Base-by-base conservation (phyloP, 30 jellyfish, hydroid and myxozoan species). In the Turritopsis rubra region DNA sequence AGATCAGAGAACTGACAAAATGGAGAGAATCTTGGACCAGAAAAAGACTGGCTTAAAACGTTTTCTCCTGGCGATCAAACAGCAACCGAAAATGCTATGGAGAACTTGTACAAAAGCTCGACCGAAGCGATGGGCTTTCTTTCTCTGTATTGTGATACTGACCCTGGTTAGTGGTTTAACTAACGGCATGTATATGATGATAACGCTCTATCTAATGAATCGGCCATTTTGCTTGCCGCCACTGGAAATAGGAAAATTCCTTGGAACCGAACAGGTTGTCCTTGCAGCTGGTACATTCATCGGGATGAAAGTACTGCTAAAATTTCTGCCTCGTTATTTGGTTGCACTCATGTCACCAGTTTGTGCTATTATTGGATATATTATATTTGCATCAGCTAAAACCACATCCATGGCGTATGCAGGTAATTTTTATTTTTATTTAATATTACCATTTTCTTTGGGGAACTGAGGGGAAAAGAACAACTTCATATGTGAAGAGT, bases 191-290 rank as follows among this genome's bases (percentile, higher is more conserved):
- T 21, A 78, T 29, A 19, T 83, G 13, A 90, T 89, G 19, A 29
- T 66, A n/a, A 75, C 89, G 4, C 71, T 88, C 54, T 89, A 84
- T 79, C 71, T 89, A 1, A 73, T 81, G 30, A 89, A 89, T 52
- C 27, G 88, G 25, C 96, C 96, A 27, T 80, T 89, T 54, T 89
- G 96, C 41, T 84, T 71, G 30, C 81, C 86, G 21, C 68, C 96
- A 1, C 73, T 84, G 72, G 82, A 76, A 19, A 84, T 89, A 60
- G 96, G 96, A 1, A 84, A 89, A 53, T 68, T 89, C 87, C 13
- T 82, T 1, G 90, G 92, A 1, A 80, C 94, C 8, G 87, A 88
- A 17, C 80, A 79, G 65, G 28, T 85, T 25, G 78, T 89, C 68
- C 53, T 85, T 21, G 93, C 91, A 27, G 7, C 84, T 18, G 96